Conservation (phyloP, 2,797 vertebrate species). For the Sebastes aleutianus region DNA sequence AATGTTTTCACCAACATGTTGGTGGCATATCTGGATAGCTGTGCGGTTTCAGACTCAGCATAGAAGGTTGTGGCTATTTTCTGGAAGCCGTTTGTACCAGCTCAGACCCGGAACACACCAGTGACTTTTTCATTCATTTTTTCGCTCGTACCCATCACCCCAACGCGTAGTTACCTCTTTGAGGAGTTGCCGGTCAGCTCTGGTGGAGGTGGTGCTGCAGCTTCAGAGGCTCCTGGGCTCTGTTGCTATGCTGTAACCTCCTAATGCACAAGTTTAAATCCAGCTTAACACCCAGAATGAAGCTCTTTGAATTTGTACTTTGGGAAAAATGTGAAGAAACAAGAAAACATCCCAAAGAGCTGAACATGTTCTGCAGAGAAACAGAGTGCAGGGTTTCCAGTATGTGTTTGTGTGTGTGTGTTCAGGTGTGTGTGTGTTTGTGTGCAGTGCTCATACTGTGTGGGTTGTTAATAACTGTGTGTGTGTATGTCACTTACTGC, state of each 20-base stretch:
- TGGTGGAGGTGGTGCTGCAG: neutral
- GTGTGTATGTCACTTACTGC: constrained; percentile 48
- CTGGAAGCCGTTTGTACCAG: neutral
- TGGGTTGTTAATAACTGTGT: constrained; percentile 29
- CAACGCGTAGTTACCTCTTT: neutral
- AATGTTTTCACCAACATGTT: neutral
- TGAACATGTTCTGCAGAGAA: constrained; percentile 34
- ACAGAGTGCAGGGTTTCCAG: neutral
- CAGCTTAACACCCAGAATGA: neutral
- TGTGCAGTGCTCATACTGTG: constrained; percentile 13
- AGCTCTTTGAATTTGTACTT: constrained; percentile 11
- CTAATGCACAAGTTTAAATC: constrained; percentile 11
- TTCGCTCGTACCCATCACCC: neutral
- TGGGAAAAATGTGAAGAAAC: constrained; percentile 32
- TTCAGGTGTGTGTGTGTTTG: neutral
- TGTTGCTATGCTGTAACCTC: neutral
- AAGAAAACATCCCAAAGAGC: constrained; percentile 26
- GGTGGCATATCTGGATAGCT: neutral
- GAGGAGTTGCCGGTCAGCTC: neutral
- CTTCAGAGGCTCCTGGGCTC: constrained; percentile 4
- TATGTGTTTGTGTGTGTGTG: neutral
- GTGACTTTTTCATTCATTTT: neutral
- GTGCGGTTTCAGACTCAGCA: neutral
- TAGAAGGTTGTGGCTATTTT: neutral
- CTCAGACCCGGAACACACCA: neutral